Evolutionary conservation across 2,888 invertebrate genomes (phyloP).

Genomic region (Drosophila diplacantha): DNA sequence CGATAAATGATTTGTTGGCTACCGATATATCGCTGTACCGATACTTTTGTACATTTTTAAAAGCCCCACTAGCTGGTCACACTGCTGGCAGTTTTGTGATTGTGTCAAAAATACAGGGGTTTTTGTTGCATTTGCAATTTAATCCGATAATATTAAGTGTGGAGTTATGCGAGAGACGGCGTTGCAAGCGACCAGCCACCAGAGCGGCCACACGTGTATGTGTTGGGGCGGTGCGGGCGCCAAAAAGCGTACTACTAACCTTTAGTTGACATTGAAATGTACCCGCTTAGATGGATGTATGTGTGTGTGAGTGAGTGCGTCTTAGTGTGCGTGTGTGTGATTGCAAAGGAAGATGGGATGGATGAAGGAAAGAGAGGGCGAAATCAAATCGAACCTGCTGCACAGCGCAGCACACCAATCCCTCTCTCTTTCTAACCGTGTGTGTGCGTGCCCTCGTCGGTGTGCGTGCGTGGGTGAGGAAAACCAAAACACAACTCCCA

Average conservation of each 20-base stretch:
- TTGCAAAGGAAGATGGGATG: conserved; percentile 48
- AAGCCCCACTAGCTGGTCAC: neutral
- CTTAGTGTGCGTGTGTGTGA: conserved; percentile 35
- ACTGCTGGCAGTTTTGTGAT: conserved; percentile 55
- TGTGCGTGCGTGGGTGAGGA: conserved; percentile 5
- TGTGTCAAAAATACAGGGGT: conserved; percentile 65
- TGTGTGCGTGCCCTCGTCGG: neutral
- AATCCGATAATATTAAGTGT: conserved; percentile 34
- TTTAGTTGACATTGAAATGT: conserved; percentile 78
- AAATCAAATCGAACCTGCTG: conserved; percentile 25
- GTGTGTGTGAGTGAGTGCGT: conserved; percentile 27
- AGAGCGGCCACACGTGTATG: conserved; percentile 39
- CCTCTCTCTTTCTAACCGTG: conserved; percentile 6
- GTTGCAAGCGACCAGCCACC: conserved; percentile 40
- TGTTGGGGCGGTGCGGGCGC: conserved; percentile 43
- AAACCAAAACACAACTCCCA: conserved; percentile 36
- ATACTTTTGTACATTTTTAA: neutral
- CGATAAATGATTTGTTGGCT: neutral
- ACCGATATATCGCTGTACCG: neutral
- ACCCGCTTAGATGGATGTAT: conserved; percentile 54
- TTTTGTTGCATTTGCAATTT: conserved; percentile 50
- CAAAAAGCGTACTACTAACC: conserved; percentile 72
- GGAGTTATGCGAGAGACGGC: conserved; percentile 52
- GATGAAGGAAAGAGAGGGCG: conserved; percentile 28
- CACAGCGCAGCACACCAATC: conserved; percentile 10